Evolutionary conservation across 1,140 invertebrate species (phyloP).

Genomic region (roundworm (Caenorhabditis elegans)): DNA sequence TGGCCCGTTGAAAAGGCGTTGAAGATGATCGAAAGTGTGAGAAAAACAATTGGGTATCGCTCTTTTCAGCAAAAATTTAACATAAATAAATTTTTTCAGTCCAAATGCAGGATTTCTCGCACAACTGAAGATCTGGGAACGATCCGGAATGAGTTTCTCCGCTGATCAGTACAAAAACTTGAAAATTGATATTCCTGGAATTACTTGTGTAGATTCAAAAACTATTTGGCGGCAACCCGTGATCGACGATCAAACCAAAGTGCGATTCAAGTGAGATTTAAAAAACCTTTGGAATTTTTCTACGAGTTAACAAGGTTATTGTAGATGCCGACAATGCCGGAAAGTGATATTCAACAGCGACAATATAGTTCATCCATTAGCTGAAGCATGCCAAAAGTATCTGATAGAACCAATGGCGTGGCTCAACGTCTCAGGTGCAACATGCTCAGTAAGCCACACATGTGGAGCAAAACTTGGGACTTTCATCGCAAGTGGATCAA

Average conservation of each 20-base stretch:
- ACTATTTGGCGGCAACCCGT: not conserved
- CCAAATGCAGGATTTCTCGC: not conserved
- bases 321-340: not conserved
- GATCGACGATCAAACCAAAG: not conserved
- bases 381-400: not conserved
- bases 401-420: not conserved
- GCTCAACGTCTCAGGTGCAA: not conserved
- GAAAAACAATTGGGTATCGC: not conserved
- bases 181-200: not conserved
- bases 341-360: not conserved
- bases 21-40: not conserved
- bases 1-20: not conserved
- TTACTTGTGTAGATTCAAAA: not conserved
- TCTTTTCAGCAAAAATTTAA: not conserved
- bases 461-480: not conserved
- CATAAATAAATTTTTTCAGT: not conserved
- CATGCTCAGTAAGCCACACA: not conserved
- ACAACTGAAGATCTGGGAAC: not conserved
- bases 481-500: not conserved
- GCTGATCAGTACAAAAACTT: not conserved
- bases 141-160: not conserved
- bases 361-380: not conserved
- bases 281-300: not conserved
- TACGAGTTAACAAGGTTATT: no score
- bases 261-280: not conserved